Conservation (phyloP, 2,888 invertebrate species). For the Drosophila mimica region DNA sequence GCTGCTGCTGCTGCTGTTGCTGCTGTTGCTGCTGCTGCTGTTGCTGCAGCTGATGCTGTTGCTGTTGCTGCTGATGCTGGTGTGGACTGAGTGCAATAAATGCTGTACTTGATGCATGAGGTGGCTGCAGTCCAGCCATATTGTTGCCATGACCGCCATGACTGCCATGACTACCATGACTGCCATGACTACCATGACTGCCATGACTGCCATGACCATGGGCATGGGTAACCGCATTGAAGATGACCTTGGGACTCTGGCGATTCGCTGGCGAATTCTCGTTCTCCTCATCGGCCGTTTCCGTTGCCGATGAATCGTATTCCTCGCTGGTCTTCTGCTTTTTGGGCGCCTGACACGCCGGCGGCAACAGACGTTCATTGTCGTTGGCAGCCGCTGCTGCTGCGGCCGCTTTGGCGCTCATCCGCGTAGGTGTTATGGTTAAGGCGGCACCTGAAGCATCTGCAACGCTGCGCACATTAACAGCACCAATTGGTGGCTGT, state of each 20-base stretch:
- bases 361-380: conserved; percentile 84
- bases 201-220: conserved; percentile 37
- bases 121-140: conserved; percentile 67
- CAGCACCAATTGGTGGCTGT: conserved; percentile 17
- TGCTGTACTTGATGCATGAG: conserved; percentile 31
- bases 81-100: conserved; percentile 17
- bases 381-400: conserved; percentile 55
- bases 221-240: conserved; percentile 70
- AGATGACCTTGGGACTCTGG: conserved; percentile 85
- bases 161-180: background rate
- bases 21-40: conserved; percentile 14
- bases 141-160: conserved; percentile 40
- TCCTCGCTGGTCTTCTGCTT: conserved; percentile 87
- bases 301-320: conserved; percentile 91
- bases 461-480: conserved; percentile 47
- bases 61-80: conserved; percentile 13
- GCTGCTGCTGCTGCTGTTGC: conserved; percentile 20
- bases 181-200: background rate
- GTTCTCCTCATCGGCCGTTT: conserved; percentile 95
- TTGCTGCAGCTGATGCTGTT: conserved; percentile 14
- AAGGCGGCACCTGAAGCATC: conserved; percentile 57
- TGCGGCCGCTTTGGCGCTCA: conserved; percentile 47
- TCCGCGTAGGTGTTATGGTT: conserved; percentile 67
- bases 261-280: conserved; percentile 87
- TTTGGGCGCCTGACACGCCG: conserved; percentile 84